phyloP scores from a whole-genome alignment of 2,888 invertebrate genomes.

The Drosophila rellima region DNA sequence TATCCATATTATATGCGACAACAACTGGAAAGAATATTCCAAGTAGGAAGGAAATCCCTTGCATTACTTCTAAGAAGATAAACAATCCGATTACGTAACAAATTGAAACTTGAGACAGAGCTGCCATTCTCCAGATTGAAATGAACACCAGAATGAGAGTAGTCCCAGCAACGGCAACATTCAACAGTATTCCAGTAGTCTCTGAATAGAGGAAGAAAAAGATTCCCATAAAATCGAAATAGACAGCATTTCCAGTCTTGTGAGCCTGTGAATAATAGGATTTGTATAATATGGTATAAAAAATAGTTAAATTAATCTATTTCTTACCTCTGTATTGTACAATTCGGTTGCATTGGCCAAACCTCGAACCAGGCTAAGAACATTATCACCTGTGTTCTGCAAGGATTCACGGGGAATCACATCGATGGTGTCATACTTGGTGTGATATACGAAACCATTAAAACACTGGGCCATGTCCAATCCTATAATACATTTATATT shows the following conservation, averaged over 20 bases:
- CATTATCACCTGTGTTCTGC: constrained; percentile 91
- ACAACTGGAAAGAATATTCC: constrained; percentile 78
- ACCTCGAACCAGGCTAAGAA: constrained; percentile 87
- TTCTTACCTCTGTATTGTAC: constrained; percentile 66
- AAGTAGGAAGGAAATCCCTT: constrained; percentile 72
- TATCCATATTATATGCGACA: constrained; percentile 84
- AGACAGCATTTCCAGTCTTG: constrained; percentile 87
- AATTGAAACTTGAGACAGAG: constrained; percentile 60
- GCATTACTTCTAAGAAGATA: constrained; percentile 34
- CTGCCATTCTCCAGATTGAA: constrained; percentile 75
- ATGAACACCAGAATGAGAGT: constrained; percentile 76
- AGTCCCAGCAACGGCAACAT: constrained; percentile 82
- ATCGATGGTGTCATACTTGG: constrained; percentile 89
- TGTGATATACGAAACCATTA: constrained; percentile 92
- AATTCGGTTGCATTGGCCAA: constrained; percentile 85
- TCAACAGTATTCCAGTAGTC: constrained; percentile 82
- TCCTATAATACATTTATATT: constrained; percentile 85
- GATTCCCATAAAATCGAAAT: constrained; percentile 90
- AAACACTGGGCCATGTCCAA: constrained; percentile 91
- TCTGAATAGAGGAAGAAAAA: constrained; percentile 89
- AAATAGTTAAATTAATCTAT: too few species aligned
- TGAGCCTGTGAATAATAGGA: too few species aligned
- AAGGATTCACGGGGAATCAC: constrained; percentile 89
- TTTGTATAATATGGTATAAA: too few species aligned
- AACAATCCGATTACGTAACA: constrained; percentile 64